Percentiles rank a stretch among this genome's conserved stretches.
phyloP scores from a whole-genome alignment of 2,113 vertebrate genomes.

The Leptobrachium leishanense region DNA sequence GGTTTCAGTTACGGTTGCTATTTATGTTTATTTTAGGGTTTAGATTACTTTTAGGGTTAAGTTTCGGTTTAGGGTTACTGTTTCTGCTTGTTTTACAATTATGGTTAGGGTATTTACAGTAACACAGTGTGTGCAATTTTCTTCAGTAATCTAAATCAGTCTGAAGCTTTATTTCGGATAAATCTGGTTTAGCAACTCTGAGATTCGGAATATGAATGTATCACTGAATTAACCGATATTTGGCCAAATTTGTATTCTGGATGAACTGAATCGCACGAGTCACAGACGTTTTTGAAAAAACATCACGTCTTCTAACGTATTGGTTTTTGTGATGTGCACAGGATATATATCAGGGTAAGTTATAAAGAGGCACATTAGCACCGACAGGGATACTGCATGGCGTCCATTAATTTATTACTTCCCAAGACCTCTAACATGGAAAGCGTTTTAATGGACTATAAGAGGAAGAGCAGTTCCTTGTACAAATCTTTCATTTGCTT shows the following conservation, averaged over 20 bases:
- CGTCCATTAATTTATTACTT: constrained; percentile 20
- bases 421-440: constrained; percentile 9
- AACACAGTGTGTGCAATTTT: too few species aligned
- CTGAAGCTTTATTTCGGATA: too few species aligned
- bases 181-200: too few species aligned
- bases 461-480: constrained; percentile 16
- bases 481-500: constrained; percentile 10
- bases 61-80: too few species aligned
- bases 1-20: too few species aligned
- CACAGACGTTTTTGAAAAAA: neutral
- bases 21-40: too few species aligned
- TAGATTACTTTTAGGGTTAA: too few species aligned
- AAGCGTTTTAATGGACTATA: constrained; percentile 18
- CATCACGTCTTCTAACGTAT: neutral
- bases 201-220: too few species aligned
- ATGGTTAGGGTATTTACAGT: too few species aligned
- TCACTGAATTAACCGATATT: neutral
- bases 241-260: neutral
- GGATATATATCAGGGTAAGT: neutral
- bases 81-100: too few species aligned
- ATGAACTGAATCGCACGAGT: neutral
- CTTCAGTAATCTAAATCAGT: too few species aligned
- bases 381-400: neutral
- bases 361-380: constrained; percentile 7
- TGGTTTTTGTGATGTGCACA: neutral